Percentiles rank a stretch among this genome's conserved stretches.
Evolutionary conservation across 2,888 invertebrate genomes (phyloP).

Genomic region (Nomada ferruginata): DNA sequence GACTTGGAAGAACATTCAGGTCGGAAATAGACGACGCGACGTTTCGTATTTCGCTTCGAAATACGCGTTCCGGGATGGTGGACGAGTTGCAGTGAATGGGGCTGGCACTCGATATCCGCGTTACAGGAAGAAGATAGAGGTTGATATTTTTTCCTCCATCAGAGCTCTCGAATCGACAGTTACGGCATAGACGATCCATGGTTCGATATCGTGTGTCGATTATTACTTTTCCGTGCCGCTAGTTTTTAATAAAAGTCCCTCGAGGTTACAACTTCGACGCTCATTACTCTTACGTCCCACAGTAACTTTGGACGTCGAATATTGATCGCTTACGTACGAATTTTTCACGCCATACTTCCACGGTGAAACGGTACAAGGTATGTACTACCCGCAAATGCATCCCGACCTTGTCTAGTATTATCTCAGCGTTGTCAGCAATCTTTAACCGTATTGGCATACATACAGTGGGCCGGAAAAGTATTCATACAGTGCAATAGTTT

Average conservation of each 20-base stretch:
- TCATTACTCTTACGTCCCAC: constrained; percentile 29
- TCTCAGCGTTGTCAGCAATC: background rate
- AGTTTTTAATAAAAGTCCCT: constrained; percentile 55
- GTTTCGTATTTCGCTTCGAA: constrained; percentile 32
- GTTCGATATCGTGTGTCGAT: constrained; percentile 43
- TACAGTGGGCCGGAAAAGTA: too few species aligned
- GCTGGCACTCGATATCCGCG: constrained; percentile 40
- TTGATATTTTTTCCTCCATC: constrained; percentile 8
- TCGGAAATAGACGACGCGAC: constrained; percentile 44
- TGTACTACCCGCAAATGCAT: background rate
- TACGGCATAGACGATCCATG: constrained; percentile 3
- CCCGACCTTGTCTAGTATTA: background rate
- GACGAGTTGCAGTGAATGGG: constrained; percentile 15
- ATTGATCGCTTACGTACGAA: constrained; percentile 44
- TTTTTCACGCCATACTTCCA: background rate
- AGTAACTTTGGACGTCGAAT: constrained; percentile 55
- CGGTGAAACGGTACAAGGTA: background rate
- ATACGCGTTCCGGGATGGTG: constrained; percentile 26
- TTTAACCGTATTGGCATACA: too few species aligned
- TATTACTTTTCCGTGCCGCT: constrained; percentile 54
- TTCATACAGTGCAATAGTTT: too few species aligned
- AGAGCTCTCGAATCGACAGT: constrained; percentile 42
- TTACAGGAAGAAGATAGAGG: constrained; percentile 5
- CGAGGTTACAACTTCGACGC: background rate
- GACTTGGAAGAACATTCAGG: constrained; percentile 34